A percentile compares a stretch with the other conserved stretches of the same genome.
Conservation (phyloP, 1,140 invertebrate species). For the Tetranychus cinnabarinus region DNA sequence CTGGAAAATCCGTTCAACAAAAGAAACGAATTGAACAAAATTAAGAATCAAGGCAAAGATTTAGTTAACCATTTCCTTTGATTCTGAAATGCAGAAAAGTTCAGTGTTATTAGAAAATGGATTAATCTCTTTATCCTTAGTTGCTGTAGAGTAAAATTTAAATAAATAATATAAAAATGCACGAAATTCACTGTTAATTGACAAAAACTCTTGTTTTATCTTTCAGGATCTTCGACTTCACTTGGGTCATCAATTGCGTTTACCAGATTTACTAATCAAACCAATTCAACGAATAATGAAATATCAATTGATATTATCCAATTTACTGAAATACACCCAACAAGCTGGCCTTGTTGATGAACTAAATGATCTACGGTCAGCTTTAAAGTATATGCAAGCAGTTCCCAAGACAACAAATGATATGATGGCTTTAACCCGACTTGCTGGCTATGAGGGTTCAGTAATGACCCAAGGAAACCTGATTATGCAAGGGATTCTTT, state of each 20-base stretch:
- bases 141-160: too few relatives aligned
- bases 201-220: not conserved
- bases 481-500: slow-evolving; percentile 58
- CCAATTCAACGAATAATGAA: slow-evolving; percentile 93
- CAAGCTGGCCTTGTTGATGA: slow-evolving; percentile 31
- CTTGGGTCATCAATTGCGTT: slow-evolving; percentile 67
- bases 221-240: slow-evolving; percentile 54
- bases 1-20: too few relatives aligned
- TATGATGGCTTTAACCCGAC: slow-evolving; percentile 90
- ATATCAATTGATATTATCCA: slow-evolving; percentile 71
- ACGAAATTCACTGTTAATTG: too few relatives aligned
- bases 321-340: slow-evolving; percentile 30
- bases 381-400: slow-evolving; percentile 52
- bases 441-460: slow-evolving; percentile 91
- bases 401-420: slow-evolving; percentile 91
- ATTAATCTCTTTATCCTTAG: too few relatives aligned
- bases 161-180: not conserved
- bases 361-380: slow-evolving; percentile 42
- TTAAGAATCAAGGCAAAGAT: too few relatives aligned
- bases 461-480: slow-evolving; percentile 89
- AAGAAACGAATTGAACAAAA: too few relatives aligned
- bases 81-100: too few relatives aligned
- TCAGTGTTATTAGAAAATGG: too few relatives aligned
- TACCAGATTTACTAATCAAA: slow-evolving; percentile 85
- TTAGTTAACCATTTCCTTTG: too few relatives aligned